Base-by-base conservation (phyloP, 2,113 vertebrate genomes). In the Erythrocercus mccallii region DNA sequence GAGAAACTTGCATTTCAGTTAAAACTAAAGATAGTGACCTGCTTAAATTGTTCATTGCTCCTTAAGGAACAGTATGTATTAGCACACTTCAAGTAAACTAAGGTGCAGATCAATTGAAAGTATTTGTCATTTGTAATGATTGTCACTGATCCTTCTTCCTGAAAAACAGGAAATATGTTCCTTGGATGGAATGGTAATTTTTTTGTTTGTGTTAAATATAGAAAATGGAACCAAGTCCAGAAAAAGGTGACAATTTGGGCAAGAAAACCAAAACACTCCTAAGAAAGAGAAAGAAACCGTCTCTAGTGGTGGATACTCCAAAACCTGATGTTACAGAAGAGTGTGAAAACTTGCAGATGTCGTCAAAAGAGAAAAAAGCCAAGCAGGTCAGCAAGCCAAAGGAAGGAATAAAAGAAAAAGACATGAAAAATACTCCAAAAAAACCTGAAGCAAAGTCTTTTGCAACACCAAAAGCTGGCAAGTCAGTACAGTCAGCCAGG, bases 371-470 rank as follows among this genome's bases (percentile, higher is more conserved):
- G 47, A 88, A 91, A 42, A 82, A 92, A 66, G 21, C 1, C 44
- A 97, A 96, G 90, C 95, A 92, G 48, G 51, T 58, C 45, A 86
- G 42, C 53, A 18, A 57, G 31, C 65, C 76, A 23, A 86, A 94
- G 35, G 86, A 91, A 88, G 51, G 35, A 40, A 20, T 78, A 58
- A 94, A 93, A 77, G 97, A 77, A 72, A 97, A 97, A 90, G 92
- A 94, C 19, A 30, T 38, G 6, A 96, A 94, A 86, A 97, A 97
- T 86, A 96, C 92, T 65, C 96, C 85, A 23, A 96, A 82, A 79
- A 98, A 97, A 38, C 91, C 95, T 56, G 94, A 76, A 79, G 72
- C 92, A 11, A 98, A 96, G 78, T 95, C 95, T 80, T 95, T 97
- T 38, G 57, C 72, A 27, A 72, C 72, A 44, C 45, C 83, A 10